Base-by-base conservation (phyloP, 1,140 invertebrate species). In the Pomacea maculata region DNA sequence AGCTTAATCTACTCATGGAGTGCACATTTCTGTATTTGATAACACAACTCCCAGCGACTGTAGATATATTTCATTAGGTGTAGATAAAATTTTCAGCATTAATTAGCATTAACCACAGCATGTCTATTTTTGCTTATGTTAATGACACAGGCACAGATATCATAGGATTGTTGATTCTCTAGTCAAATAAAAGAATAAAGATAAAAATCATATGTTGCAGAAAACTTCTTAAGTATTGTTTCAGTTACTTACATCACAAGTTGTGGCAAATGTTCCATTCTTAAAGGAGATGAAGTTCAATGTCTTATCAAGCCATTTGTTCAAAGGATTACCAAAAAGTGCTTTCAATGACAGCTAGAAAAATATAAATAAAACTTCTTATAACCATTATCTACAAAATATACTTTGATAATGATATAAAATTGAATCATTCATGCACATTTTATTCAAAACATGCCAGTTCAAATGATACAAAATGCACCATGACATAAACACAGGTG, bases 251-350 rank as follows among this genome's bases (percentile, higher is more conserved):
- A 92, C 92, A 91, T 93, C 92, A 82, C 87, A 89, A 79, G 90
- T 92, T 10, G 87, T 87, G 29, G 83, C 83, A 74, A 87, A 64
- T 52, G 88, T 84, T 11, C 93, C 93, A 88, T 93, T 94, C 68
- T 91, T 91, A 80, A 91, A 93, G 61, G 89, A 87, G 3, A 93
- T 87, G 17, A 92, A 82, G 29, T 86, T 88, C 34, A 92, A 85
- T 67, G 92, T 92, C 84, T 93, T 93, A 87, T 94, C 94, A 63
- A 91, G 92, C 93, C 93, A 94, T 21, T 93, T 90, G 80, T 93
- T 93, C 17, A 86, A 88, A 15, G 90, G 88, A 86, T 93, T 91
- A 0, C 93, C 93, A 79, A 87, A 82, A 21, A 91, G 67, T 21
- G 80, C 82, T 75, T 86, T 74, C 57, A 78, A 65, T 64, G 84